phyloP scores from a whole-genome alignment of 2,113 vertebrate species.

The Cinclus mexicanus region DNA sequence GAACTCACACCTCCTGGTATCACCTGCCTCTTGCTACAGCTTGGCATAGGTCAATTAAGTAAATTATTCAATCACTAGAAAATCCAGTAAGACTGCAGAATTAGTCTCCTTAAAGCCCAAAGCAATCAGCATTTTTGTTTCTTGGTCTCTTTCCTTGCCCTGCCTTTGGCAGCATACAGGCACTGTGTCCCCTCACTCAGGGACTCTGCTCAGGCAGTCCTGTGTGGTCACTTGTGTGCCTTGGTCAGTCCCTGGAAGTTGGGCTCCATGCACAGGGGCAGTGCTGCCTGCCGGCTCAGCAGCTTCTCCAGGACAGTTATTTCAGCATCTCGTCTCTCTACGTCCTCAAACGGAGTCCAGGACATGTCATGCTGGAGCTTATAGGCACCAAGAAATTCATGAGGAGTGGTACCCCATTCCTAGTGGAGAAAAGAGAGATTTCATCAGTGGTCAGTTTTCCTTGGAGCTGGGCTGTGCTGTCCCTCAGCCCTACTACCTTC shows the following conservation, averaged over 20 bases:
- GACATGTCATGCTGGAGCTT: slow-evolving; percentile 95
- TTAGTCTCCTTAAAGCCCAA: neutral
- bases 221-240: neutral
- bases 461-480: neutral
- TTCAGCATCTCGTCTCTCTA: slow-evolving; percentile 85
- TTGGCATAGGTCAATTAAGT: neutral
- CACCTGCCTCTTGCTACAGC: neutral
- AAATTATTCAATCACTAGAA: slow-evolving; percentile 1
- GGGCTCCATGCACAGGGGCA: slow-evolving; percentile 73
- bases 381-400: slow-evolving; percentile 87
- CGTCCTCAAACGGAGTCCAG: slow-evolving; percentile 86
- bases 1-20: neutral
- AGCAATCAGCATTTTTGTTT: neutral
- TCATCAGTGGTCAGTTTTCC: neutral
- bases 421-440: slow-evolving; percentile 63
- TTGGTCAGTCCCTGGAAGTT: slow-evolving; percentile 83
- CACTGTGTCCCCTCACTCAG: rapidly evolving
- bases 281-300: slow-evolving; percentile 77
- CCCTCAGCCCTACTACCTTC: neutral
- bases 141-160: neutral
- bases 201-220: neutral
- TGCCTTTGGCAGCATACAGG: rapidly evolving
- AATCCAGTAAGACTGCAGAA: neutral
- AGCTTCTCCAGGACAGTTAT: slow-evolving; percentile 84
- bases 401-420: slow-evolving; percentile 93